Conservation (phyloP, 2,888 invertebrate species). For the Peribatodes rhomboidaria region DNA sequence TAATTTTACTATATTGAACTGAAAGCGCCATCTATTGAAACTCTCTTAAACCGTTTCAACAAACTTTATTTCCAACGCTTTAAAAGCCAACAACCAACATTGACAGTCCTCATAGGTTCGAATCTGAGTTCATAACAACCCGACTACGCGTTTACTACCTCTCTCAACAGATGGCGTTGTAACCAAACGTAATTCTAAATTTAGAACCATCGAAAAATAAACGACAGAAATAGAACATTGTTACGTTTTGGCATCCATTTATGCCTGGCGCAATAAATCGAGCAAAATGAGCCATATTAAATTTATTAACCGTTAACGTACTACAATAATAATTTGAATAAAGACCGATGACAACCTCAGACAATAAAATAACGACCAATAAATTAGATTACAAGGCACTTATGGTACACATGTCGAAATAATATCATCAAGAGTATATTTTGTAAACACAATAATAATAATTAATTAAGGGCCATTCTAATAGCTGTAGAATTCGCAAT, state of each 20-base stretch:
- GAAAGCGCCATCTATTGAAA: conserved; percentile 38
- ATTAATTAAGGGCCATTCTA: conserved; percentile 15
- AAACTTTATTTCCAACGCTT: not conserved
- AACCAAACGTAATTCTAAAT: not conserved
- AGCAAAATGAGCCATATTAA: conserved; percentile 19
- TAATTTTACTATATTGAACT: not conserved
- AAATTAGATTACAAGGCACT: conserved; percentile 1
- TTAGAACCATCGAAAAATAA: conserved; percentile 21
- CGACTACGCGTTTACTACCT: conserved; percentile 7
- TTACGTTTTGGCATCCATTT: conserved; percentile 36
- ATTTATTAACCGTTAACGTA: conserved; percentile 27
- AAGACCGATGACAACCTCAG: conserved; percentile 26
- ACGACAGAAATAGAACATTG: conserved; percentile 22
- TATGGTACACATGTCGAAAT: conserved; percentile 6
- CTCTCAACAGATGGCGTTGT: conserved; percentile 41
- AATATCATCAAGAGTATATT: conserved; percentile 12
- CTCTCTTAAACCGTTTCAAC: conserved; percentile 13
- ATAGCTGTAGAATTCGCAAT: not conserved
- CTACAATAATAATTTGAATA: conserved; percentile 12
- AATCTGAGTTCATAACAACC: conserved; percentile 20
- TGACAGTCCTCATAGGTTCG: conserved; percentile 25
- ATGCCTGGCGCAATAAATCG: conserved; percentile 22
- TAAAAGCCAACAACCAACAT: not conserved
- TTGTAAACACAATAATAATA: not conserved
- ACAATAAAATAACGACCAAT: conserved; percentile 11